phyloP scores from a whole-genome alignment of 2,797 vertebrate genomes.

The Manis crassicaudata region DNA sequence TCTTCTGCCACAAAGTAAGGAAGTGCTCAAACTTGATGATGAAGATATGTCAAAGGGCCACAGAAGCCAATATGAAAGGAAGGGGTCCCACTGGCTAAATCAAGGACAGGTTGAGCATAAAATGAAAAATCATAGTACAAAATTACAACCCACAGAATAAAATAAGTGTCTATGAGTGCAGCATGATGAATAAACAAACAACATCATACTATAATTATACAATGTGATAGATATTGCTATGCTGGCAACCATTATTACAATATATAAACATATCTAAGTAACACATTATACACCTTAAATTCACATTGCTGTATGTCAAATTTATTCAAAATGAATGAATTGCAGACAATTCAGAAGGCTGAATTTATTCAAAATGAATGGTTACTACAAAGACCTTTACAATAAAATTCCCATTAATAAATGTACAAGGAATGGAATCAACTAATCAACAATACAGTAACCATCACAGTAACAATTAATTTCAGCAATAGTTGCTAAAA shows the following conservation, averaged over 20 bases:
- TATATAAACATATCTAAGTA: neutral
- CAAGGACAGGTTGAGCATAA: neutral
- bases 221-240: neutral
- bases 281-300: neutral
- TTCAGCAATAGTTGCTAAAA: neutral
- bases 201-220: neutral
- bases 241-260: neutral
- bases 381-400: neutral
- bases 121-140: neutral
- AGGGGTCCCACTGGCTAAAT: neutral
- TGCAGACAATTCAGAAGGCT: no score
- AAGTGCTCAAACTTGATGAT: neutral
- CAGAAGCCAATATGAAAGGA: neutral
- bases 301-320: neutral
- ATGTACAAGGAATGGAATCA: neutral
- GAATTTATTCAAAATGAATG: neutral
- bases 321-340: neutral
- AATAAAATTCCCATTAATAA: neutral
- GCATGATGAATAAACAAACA: neutral
- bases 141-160: neutral
- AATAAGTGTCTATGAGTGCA: neutral
- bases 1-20: neutral
- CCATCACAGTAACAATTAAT: neutral
- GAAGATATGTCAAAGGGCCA: neutral
- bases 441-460: neutral